These are phyloP conservation scores for Ailurus styani DNA, from an alignment of 2,113 vertebrate species.

Conservation along the genomic window DNA sequence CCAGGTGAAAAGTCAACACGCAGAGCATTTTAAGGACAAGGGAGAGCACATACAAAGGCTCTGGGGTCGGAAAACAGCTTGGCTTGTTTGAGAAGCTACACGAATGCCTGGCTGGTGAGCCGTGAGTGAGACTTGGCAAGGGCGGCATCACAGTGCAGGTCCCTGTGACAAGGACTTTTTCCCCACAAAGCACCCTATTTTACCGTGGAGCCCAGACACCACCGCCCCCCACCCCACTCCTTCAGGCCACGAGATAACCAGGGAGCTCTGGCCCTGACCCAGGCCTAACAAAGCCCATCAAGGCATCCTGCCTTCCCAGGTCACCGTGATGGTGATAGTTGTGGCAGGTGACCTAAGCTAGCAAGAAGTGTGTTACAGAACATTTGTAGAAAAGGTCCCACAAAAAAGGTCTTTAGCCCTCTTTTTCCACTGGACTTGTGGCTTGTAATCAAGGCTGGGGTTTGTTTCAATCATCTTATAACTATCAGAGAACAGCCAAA, in stretches of 20 bases:
- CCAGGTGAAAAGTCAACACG: not conserved
- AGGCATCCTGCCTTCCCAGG: not conserved
- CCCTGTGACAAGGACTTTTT: not conserved
- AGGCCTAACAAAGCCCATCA: not conserved
- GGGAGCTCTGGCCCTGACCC: not conserved
- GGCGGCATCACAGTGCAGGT: not conserved
- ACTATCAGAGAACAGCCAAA: not conserved
- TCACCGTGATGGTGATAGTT: not conserved
- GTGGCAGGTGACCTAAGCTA: not conserved
- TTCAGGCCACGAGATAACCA: not conserved
- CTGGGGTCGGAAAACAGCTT: not conserved
- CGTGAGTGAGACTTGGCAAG: not conserved
- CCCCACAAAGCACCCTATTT: not conserved
- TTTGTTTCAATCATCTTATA: not conserved
- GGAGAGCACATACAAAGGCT: not conserved
- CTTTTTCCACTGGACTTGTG: not conserved
- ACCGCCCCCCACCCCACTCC: not conserved
- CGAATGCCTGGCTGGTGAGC: not conserved
- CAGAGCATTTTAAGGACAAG: not conserved
- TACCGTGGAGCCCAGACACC: not conserved
- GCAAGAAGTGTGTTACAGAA: not conserved
- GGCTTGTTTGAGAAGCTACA: not conserved
- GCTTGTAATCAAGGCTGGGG: not conserved
- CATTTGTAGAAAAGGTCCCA: not conserved
- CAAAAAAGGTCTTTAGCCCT: not conserved